Conservation (phyloP, 2,888 invertebrate species). For the Bugula neritina region DNA sequence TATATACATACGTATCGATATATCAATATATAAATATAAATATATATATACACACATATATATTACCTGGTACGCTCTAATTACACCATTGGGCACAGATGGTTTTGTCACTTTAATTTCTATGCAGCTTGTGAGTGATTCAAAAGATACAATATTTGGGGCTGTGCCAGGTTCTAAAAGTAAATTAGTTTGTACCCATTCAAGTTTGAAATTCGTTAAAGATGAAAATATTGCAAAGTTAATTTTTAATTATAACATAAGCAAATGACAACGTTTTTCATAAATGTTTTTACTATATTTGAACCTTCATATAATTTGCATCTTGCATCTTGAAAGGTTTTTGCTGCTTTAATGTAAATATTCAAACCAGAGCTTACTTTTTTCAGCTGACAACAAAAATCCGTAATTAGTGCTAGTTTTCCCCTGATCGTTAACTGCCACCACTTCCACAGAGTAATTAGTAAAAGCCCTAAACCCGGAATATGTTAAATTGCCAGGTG, state of each 20-base stretch:
- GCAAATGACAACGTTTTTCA: no score
- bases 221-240: no score
- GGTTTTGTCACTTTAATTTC: not conserved
- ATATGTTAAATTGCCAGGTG: not conserved
- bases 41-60: no score
- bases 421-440: not conserved
- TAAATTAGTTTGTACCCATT: no score
- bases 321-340: no score
- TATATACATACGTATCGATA: no score
- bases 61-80: not conserved
- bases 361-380: not conserved
- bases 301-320: no score
- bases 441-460: not conserved
- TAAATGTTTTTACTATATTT: no score
- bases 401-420: not conserved
- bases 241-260: no score
- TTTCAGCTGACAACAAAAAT: not conserved
- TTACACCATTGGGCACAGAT: not conserved
- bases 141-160: not conserved
- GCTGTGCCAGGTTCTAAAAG: not conserved
- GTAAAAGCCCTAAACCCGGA: not conserved
- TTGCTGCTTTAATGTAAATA: no score
- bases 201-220: no score
- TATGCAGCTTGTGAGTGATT: not conserved
- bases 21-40: no score